Evolutionary conservation across 2,797 vertebrate species (phyloP).

Genomic region (Sciurus carolinensis): DNA sequence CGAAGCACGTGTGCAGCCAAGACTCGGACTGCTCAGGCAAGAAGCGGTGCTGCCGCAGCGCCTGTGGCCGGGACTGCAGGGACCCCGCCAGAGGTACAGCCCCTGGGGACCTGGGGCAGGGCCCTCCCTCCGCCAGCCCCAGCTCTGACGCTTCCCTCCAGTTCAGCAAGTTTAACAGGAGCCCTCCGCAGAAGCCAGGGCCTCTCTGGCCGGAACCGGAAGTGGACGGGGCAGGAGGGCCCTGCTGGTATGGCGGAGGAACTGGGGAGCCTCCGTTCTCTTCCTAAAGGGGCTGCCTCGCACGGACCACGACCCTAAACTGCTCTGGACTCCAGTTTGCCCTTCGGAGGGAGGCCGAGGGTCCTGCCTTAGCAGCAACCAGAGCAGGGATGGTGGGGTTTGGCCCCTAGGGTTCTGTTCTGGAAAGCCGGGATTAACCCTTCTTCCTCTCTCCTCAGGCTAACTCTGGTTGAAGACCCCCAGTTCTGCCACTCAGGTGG

Average conservation of each 20-base stretch:
- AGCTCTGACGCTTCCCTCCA: not conserved
- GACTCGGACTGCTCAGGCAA: not conserved
- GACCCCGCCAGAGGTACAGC: conserved; percentile 67
- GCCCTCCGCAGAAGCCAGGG: not conserved
- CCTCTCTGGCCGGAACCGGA: not conserved
- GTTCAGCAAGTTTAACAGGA: not conserved
- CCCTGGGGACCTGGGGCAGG: rapidly evolving
- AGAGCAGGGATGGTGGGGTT: not conserved
- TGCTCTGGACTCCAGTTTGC: not conserved
- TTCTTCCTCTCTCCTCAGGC: conserved; percentile 65
- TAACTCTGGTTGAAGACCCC: conserved; percentile 41
- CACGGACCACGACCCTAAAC: not conserved
- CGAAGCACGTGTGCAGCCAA: conserved; percentile 65
- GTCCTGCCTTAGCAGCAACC: not conserved
- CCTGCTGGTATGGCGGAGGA: not conserved
- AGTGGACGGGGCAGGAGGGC: too few relatives aligned
- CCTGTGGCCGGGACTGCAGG: conserved; percentile 82
- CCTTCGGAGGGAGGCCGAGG: not conserved
- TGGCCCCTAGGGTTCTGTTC: not conserved
- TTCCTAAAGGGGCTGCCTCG: not conserved
- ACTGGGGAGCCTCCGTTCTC: not conserved
- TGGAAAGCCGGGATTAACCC: not conserved
- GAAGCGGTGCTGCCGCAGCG: conserved; percentile 39
- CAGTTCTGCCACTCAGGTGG: not conserved
- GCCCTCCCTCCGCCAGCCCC: not conserved